Evolutionary conservation across 2,888 invertebrate genomes (phyloP), one percentile per base, ranked within the genome.

Genomic region (Cheilosia scutellata): DNA sequence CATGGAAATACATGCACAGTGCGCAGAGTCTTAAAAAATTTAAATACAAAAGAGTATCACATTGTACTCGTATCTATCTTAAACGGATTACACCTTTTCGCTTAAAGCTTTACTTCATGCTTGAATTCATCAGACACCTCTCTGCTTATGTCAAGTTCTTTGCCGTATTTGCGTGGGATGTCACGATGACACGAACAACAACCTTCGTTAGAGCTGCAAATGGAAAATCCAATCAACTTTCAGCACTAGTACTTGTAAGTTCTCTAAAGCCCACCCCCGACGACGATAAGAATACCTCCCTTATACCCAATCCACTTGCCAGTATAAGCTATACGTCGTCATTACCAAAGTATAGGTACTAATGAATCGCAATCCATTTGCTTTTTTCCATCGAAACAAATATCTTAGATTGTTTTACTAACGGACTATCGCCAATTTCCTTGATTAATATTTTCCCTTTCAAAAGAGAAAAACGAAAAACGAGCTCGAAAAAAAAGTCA

Each of bases 361-460:
- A 27, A 25, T 27, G 27, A 51, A 9, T 27, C 27, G 27, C 27
- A 9, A 27, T 51, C 13, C 51, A 11, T 51, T 51, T 27, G 51
- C 13, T 27, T 27, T 13, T 49, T 20, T 5, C 27, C 1, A 37
- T 9, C 13, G 25, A 13, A 27, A 13, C 27, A 51, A 51, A 27
- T 51, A 31, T 16, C 55, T 55, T 7, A 29, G 7, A 55, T n/a
- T 31, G 13, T 16, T n/a, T 31, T 13, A 31, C n/a, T 31, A 31
- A 6, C 31, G 31, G 51, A 51, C 53, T 53, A 29, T 53, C 29
- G 31, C 62, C 57, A 53, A 70, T 60, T 16, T 25, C 11, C 29
- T 60, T 60, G 44, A 60, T 72, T 72, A 60, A 29, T 37, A 40
- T 72, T 60, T 60, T 40, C 20, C 49, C 40, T 40, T 47, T 13